Percentiles rank a stretch among this genome's conserved stretches.
Evolutionary conservation across 2,888 invertebrate species (phyloP).

Genomic region (Micropterix aruncella): DNA sequence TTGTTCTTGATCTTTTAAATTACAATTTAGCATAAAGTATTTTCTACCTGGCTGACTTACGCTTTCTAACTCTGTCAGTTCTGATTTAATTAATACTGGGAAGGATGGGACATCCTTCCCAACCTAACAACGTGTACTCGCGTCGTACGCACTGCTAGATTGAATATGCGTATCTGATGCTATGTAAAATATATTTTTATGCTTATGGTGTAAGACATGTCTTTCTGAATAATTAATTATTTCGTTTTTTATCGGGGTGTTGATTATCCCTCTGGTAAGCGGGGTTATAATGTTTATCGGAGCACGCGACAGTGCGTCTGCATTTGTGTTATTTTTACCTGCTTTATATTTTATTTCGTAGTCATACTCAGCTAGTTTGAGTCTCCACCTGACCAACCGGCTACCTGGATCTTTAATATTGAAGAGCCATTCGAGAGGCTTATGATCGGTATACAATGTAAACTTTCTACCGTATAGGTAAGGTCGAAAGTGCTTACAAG

Average conservation of each 20-base stretch:
- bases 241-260: neutral
- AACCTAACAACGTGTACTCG: too few species aligned
- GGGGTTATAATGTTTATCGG: neutral
- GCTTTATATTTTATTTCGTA: conserved; percentile 14
- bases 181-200: neutral
- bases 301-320: conserved; percentile 7
- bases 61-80: neutral
- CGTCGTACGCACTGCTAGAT: neutral
- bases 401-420: conserved; percentile 20
- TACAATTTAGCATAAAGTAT: neutral
- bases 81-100: too few species aligned
- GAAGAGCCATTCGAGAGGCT: conserved; percentile 19
- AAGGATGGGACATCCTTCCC: too few species aligned
- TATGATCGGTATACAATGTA: conserved; percentile 21
- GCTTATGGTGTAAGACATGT: neutral
- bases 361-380: conserved; percentile 17
- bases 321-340: conserved; percentile 9
- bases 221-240: neutral
- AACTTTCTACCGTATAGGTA: conserved; percentile 20
- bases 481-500: conserved; percentile 18
- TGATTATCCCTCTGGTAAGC: neutral
- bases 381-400: conserved; percentile 18
- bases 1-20: neutral
- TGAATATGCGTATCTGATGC: neutral
- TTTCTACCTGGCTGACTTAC: neutral